phyloP scores from a whole-genome alignment of 2,113 vertebrate genomes.

The Sander lucioperca region DNA sequence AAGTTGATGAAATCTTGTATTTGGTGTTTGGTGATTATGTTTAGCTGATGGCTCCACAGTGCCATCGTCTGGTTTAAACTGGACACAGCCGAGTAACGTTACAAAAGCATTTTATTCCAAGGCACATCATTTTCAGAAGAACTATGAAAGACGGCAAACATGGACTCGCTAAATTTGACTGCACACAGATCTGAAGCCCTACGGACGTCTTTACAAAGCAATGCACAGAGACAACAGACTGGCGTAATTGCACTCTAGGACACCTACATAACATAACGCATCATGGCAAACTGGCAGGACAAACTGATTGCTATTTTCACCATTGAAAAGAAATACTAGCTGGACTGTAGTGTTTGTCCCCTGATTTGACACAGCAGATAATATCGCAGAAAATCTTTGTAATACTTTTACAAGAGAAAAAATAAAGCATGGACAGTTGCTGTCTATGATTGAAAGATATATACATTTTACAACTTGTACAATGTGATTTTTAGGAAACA shows the following conservation, averaged over 20 bases:
- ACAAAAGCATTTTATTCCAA: constrained; percentile 72
- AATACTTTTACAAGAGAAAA: constrained; percentile 19
- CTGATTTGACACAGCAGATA: constrained; percentile 5
- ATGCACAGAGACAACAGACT: constrained; percentile 35
- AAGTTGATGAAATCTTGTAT: constrained; percentile 71
- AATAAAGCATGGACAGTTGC: neutral
- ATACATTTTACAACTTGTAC: neutral
- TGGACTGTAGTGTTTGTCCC: constrained; percentile 9
- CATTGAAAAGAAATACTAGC: neutral
- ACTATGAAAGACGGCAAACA: constrained; percentile 11
- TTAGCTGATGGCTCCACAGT: neutral
- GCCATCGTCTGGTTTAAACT: constrained; percentile 49
- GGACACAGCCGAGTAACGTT: neutral
- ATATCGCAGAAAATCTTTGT: neutral
- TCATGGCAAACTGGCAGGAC: constrained; percentile 6
- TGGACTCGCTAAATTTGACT: constrained; percentile 16
- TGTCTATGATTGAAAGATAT: neutral
- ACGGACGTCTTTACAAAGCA: constrained; percentile 15
- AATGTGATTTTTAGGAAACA: constrained; percentile 8
- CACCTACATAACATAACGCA: constrained; percentile 7
- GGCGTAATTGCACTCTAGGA: neutral
- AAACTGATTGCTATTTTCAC: neutral
- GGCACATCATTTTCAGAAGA: constrained; percentile 64
- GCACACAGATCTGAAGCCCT: constrained; percentile 41
- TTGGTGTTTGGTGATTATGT: neutral